phyloP scores from a whole-genome alignment of 37 sponge, comb jelly and placozoan species.

The Cladorhizidae sp. region DNA sequence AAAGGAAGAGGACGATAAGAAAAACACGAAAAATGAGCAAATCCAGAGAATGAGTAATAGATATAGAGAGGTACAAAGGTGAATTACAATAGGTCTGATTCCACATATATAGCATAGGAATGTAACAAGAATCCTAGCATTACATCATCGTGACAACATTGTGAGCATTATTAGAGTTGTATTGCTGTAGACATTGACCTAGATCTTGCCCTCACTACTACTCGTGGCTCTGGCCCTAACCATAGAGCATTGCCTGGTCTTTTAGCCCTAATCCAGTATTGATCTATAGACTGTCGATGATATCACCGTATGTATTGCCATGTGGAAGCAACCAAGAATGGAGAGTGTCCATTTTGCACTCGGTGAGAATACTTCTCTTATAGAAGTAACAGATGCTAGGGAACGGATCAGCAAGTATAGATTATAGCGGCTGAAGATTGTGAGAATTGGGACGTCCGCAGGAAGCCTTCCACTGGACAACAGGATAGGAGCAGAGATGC shows the following conservation, averaged over 20 bases:
- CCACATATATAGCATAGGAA: no score
- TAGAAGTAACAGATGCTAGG: background rate
- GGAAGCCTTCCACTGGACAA: constrained; percentile 40
- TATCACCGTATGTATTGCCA: background rate
- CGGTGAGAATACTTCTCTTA: background rate
- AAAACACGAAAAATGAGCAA: no score
- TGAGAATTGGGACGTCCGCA: constrained; percentile 42
- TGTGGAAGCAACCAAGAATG: background rate
- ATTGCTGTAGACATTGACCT: no score
- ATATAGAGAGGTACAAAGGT: no score
- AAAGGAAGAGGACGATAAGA: no score
- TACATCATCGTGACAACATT: no score
- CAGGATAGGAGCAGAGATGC: constrained; percentile 49
- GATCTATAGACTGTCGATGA: background rate
- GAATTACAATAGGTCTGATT: no score
- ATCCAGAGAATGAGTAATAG: no score
- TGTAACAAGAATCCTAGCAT: no score
- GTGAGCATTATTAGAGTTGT: no score
- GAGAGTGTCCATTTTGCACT: background rate
- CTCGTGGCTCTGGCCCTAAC: background rate
- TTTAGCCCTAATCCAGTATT: background rate
- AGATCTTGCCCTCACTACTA: no score
- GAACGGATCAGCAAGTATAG: constrained; percentile 50
- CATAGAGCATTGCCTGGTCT: background rate
- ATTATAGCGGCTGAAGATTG: constrained; percentile 65